Percentiles rank a stretch among this genome's conserved stretches.
phyloP scores from a whole-genome alignment of 2,888 invertebrate species.

The Fragum whitleyi region DNA sequence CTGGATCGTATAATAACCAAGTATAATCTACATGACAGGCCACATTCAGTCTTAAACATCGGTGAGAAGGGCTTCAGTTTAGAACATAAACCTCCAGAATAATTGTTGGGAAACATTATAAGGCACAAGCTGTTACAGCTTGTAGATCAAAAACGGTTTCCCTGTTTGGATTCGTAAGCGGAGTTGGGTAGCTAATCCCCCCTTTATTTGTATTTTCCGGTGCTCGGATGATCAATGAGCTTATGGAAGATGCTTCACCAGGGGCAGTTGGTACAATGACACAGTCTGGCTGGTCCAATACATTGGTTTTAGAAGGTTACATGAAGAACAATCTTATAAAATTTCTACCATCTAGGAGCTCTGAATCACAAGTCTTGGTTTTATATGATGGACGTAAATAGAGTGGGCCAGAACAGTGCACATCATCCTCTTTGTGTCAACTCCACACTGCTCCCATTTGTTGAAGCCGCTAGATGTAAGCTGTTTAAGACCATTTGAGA shows the following conservation, averaged over 20 bases:
- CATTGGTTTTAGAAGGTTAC: slow-evolving; percentile 38
- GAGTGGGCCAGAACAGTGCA: no score
- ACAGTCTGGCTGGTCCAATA: slow-evolving; percentile 43
- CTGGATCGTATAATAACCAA: no score
- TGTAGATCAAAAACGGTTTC: not conserved
- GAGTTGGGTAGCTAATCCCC: not conserved
- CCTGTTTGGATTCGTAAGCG: not conserved
- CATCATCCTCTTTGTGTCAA: no score
- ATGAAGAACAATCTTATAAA: slow-evolving; percentile 38
- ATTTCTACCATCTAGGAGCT: slow-evolving; percentile 26
- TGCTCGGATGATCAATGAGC: no score
- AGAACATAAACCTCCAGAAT: not conserved
- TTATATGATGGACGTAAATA: no score
- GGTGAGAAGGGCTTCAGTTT: no score
- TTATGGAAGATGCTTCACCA: no score
- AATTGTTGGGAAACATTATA: not conserved
- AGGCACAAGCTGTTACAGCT: not conserved
- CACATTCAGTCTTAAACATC: no score
- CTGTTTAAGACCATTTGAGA: slow-evolving; percentile 3
- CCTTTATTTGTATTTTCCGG: no score
- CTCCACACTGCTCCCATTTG: slow-evolving; percentile 25
- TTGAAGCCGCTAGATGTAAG: no score
- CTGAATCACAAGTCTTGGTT: not conserved
- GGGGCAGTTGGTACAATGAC: slow-evolving; percentile 29
- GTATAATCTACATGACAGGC: no score